These are phyloP conservation scores for Chlorodrepanis virens DNA, from an alignment of 2,113 vertebrate genomes.

Conservation along the genomic window DNA sequence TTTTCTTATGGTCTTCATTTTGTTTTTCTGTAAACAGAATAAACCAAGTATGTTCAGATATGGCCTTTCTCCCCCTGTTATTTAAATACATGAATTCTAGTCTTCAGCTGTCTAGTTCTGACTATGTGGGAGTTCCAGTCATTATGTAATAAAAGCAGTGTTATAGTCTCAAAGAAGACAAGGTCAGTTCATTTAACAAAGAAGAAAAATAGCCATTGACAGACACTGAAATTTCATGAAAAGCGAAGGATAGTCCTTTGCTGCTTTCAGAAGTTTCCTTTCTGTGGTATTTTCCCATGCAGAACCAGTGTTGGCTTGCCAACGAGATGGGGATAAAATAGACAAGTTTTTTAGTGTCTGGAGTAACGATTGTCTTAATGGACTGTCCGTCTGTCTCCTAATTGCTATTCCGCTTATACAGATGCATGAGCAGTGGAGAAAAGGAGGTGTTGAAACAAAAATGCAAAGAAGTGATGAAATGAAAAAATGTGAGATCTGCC, in stretches of 20 bases:
- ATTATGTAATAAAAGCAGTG: not conserved
- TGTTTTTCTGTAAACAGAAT: not conserved
- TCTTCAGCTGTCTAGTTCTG: not conserved
- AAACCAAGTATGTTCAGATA: not conserved
- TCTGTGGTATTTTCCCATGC: not conserved
- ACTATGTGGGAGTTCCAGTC: not conserved
- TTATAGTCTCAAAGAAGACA: not conserved
- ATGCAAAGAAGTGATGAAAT: not conserved
- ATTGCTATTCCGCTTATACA: not conserved
- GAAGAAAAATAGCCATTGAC: not conserved
- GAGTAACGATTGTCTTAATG: not conserved
- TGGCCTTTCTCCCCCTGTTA: fast-evolving
- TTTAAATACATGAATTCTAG: not conserved
- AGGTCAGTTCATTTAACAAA: not conserved
- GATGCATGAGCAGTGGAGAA: not conserved
- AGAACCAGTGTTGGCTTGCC: not conserved
- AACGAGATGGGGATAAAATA: not conserved
- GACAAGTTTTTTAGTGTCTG: not conserved
- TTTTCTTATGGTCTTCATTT: not conserved
- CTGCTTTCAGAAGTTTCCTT: not conserved
- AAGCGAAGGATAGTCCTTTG: not conserved
- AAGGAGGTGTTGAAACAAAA: not conserved
- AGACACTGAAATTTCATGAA: not conserved
- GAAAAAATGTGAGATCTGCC: not conserved
- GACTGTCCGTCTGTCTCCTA: not conserved